Base-by-base conservation (phyloP, 2,797 vertebrate species). In the Myoxocephalus aenaeus region DNA sequence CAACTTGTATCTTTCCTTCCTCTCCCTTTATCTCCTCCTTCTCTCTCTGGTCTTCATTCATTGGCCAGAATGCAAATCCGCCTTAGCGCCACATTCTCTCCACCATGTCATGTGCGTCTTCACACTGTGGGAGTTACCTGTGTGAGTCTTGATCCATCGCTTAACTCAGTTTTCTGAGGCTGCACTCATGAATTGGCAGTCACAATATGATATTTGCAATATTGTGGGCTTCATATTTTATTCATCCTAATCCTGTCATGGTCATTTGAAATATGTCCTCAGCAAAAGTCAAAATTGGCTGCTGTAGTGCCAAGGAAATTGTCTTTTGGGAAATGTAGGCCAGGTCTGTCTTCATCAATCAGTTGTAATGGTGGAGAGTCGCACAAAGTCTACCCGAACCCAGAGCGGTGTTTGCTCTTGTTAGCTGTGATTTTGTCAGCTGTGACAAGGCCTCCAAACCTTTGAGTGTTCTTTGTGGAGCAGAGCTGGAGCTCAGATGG, bases 71-170 rank as follows among this genome's bases (percentile, higher is more conserved):
- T 61, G 10, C 62, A 67, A 42, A 40, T 72, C 51, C 7, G 1
- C 58, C 42, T 70, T 58, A 53, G 75, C 40, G 70, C 56, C 25
- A 9, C 63, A 73, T 79, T 81, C 27, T 17, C 53, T 54, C 86
- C 85, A 87, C 86, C 83, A 85, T 90, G 83, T 90, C 78, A 83
- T 73, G 48, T 71, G 67, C 62, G 40, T 83, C 59, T 38, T 57
- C 32, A 25, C 75, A 15, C 46, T 34, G 12, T 18, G 12, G 42
- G 36, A 57, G 58, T 70, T 68, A 54, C 14, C 27, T 69, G 38
- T 46, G 7, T 57, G 74, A 66, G 36, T 56, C 62, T 29, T 38
- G 46, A 38, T 25, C 54, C 2, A 3, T 56, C 44, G 34, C 54
- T 76, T 51, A 42, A 3, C 36, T 68, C 2, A 1, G 27, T 61